A percentile compares a stretch with the other conserved stretches of the same genome.
These are phyloP conservation scores for Apis mellifera DNA, from an alignment of 1,140 invertebrate genomes.

Conservation along the genomic window Amel_HAv3.1 CM009931.2:24824001-24824500, in stretches of 20 bases:
- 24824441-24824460: conserved; percentile 19
- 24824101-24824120: too few relatives aligned
- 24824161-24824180: neutral
- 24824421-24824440: conserved; percentile 27
- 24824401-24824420: neutral
- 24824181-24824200: neutral
- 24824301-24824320: neutral
- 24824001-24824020: too few relatives aligned
- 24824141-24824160: too few relatives aligned
- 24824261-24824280: neutral
- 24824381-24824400: neutral
- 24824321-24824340: neutral
- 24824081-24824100: too few relatives aligned
- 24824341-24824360: neutral
- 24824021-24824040: too few relatives aligned
- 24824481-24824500: conserved; percentile 49
- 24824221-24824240: neutral
- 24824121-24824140: too few relatives aligned
- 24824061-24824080: too few relatives aligned
- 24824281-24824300: neutral
- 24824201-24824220: neutral
- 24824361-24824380: neutral
- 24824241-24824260: neutral
- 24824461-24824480: conserved; percentile 54
- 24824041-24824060: too few relatives aligned